Evolutionary conservation across 1,140 invertebrate species (phyloP).

Genomic region (Hestina assimilis): DNA sequence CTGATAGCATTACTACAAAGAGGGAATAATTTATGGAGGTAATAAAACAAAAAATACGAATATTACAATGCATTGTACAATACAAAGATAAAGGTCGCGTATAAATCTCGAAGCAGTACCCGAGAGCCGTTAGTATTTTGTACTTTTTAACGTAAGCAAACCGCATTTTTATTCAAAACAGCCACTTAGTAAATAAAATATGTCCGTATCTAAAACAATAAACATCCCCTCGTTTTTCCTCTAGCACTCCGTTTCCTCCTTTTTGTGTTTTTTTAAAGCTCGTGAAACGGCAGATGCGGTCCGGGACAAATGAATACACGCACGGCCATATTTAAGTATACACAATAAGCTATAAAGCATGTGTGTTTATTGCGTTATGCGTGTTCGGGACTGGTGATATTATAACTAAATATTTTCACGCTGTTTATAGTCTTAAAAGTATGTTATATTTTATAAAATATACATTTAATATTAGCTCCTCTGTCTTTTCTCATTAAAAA

Average conservation of each 20-base stretch:
- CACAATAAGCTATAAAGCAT: too few relatives aligned
- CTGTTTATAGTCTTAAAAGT: too few relatives aligned
- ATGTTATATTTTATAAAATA: too few relatives aligned
- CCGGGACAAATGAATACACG: conserved; percentile 15
- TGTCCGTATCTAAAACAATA: conserved; percentile 63
- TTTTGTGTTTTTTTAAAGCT: conserved; percentile 48
- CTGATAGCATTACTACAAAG: too few relatives aligned
- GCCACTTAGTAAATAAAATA: conserved; percentile 74
- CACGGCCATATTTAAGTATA: neutral
- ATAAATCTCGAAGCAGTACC: conserved; percentile 39
- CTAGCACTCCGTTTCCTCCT: conserved; percentile 43
- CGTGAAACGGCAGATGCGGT: conserved; percentile 37
- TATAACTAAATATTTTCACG: too few relatives aligned
- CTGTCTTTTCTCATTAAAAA: too few relatives aligned
- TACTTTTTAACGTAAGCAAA: conserved; percentile 67
- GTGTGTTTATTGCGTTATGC: too few relatives aligned
- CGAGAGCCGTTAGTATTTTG: conserved; percentile 44
- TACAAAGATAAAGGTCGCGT: conserved; percentile 6
- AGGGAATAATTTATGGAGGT: neutral
- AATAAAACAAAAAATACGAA: conserved; percentile 5
- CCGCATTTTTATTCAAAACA: conserved; percentile 73
- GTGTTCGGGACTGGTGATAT: too few relatives aligned
- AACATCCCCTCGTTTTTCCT: conserved; percentile 53
- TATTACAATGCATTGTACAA: conserved; percentile 9
- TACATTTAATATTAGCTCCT: too few relatives aligned